Conservation (phyloP, 37 sponge, comb jelly and placozoan species). For the Haliclona indistincta region DNA sequence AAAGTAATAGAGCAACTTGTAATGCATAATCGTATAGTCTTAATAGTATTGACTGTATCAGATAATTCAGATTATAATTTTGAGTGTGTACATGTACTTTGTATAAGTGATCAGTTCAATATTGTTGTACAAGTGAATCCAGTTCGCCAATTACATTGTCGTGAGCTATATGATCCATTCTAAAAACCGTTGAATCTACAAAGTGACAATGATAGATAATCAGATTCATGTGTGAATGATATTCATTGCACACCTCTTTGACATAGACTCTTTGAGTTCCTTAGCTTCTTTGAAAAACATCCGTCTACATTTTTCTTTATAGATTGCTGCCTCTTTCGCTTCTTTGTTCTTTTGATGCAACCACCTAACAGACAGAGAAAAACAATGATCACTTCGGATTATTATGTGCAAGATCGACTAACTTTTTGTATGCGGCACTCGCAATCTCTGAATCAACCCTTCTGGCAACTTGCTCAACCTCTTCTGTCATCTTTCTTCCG, state of each 20-base stretch:
- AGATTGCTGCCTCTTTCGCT: conserved; percentile 31
- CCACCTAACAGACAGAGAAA: conserved; percentile 50
- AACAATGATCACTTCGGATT: background rate
- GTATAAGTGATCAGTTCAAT: no score
- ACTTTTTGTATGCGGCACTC: conserved; percentile 58
- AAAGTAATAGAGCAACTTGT: background rate
- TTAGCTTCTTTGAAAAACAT: conserved; percentile 19
- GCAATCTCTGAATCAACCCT: conserved; percentile 13
- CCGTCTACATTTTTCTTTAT: conserved; percentile 27
- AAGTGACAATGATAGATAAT: background rate
- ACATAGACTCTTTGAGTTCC: background rate
- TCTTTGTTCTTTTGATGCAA: conserved; percentile 36
- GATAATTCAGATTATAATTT: background rate
- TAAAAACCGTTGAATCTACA: background rate
- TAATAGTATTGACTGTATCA: no score
- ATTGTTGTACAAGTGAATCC: background rate
- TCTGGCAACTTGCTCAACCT: conserved; percentile 26
- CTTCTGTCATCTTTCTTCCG: background rate
- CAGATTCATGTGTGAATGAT: background rate
- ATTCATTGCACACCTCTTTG: conserved; percentile 2
- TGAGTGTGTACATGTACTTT: background rate
- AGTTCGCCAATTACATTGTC: background rate
- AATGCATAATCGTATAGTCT: background rate
- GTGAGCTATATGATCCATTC: background rate
- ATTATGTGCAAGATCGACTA: conserved; percentile 7